These are phyloP conservation scores for Norana najaformis DNA, from an alignment of 2,888 invertebrate species.

Conservation along the genomic window DNA sequence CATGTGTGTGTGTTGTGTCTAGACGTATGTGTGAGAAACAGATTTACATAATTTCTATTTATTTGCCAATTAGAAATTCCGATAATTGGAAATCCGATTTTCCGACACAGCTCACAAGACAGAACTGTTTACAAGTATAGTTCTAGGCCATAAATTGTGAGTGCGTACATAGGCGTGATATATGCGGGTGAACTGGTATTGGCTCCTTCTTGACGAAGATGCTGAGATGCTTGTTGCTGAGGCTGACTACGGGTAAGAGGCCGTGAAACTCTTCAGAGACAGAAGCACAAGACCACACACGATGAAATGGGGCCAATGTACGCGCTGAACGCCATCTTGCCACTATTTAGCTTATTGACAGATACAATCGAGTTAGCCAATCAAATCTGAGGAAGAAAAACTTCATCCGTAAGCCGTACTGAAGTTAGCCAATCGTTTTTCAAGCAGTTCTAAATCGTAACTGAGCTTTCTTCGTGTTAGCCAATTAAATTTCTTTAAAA, in stretches of 20 bases:
- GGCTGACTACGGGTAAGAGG: neutral
- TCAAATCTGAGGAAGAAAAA: too few relatives aligned
- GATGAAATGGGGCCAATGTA: too few relatives aligned
- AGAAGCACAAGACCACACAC: too few relatives aligned
- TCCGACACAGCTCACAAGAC: neutral
- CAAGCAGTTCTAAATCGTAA: too few relatives aligned
- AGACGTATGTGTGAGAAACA: neutral
- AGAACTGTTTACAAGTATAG: neutral
- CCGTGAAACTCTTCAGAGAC: too few relatives aligned
- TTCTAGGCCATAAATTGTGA: neutral
- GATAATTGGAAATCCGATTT: neutral
- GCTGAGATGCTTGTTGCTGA: neutral
- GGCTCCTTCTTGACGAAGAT: neutral
- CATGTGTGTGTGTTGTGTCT: constrained; percentile 13
- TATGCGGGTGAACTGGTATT: neutral
- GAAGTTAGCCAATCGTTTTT: too few relatives aligned
- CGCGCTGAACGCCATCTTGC: too few relatives aligned
- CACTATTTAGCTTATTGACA: too few relatives aligned
- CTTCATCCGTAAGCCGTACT: too few relatives aligned
- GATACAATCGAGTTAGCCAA: too few relatives aligned
- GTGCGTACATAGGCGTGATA: neutral
- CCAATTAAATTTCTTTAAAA: too few relatives aligned
- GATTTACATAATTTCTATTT: neutral
- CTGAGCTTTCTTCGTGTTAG: too few relatives aligned
- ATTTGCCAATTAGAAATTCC: neutral